phyloP scores from a whole-genome alignment of 2,797 vertebrate species.

The Melanotaenia pygmaea region DNA sequence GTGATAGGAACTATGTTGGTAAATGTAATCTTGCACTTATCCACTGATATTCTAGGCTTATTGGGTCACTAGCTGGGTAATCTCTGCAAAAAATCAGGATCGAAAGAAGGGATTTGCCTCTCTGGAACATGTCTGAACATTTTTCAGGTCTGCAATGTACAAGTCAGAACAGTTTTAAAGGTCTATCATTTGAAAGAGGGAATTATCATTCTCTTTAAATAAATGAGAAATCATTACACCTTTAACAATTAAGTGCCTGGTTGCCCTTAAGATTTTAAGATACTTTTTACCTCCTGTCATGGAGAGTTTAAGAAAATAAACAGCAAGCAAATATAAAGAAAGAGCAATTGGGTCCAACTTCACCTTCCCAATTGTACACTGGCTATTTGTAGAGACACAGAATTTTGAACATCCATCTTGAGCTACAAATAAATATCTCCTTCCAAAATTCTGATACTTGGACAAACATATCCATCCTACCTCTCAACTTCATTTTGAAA shows the following conservation, averaged over 20 bases:
- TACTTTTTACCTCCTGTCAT: neutral
- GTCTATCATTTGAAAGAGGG: neutral
- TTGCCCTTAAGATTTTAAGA: neutral
- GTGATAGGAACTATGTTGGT: neutral
- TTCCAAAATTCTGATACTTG: neutral
- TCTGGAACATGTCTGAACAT: neutral
- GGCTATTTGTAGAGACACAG: neutral
- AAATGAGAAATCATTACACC: neutral
- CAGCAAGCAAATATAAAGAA: neutral
- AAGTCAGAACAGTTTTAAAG: neutral
- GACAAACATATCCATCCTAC: neutral
- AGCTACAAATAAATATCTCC: too few species aligned
- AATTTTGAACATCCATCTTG: neutral
- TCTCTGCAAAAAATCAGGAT: neutral
- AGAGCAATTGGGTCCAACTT: neutral
- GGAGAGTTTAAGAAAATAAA: neutral
- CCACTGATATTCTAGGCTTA: neutral
- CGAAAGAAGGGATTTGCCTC: neutral
- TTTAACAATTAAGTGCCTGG: neutral
- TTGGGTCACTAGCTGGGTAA: neutral
- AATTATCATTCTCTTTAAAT: neutral
- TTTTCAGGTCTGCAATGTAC: neutral
- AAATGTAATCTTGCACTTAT: neutral
- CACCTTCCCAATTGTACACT: neutral
- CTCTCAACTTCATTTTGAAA: neutral